phyloP scores from a whole-genome alignment of 1,140 invertebrate species.

The Hydropsyche tenuis region DNA sequence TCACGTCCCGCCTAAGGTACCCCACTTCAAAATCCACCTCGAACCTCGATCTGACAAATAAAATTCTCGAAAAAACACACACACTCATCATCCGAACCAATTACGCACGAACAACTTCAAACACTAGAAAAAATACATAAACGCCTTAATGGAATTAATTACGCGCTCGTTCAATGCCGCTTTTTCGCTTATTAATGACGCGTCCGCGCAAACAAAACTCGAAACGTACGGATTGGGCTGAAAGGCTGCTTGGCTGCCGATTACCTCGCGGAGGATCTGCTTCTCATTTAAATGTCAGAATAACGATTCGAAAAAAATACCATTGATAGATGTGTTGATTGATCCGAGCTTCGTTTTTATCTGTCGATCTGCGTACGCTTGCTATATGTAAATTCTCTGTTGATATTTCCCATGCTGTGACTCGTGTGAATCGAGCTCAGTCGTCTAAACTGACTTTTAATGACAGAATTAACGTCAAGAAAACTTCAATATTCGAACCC shows the following conservation, averaged over 20 bases:
- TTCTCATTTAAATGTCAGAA: slow-evolving; percentile 19
- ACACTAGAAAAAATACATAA: neutral
- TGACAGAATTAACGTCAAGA: slow-evolving; percentile 14
- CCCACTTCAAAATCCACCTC: slow-evolving; percentile 8
- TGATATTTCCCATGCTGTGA: neutral
- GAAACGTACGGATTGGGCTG: neutral
- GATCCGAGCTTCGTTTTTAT: slow-evolving; percentile 13
- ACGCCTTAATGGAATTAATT: neutral
- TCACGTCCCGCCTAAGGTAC: neutral
- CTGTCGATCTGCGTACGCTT: neutral
- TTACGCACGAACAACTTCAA: neutral
- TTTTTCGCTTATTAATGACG: neutral
- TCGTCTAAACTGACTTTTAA: slow-evolving; percentile 15
- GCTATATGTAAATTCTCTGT: neutral
- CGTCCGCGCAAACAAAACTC: neutral
- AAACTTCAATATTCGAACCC: slow-evolving; percentile 2
- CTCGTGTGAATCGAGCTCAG: slow-evolving; percentile 4
- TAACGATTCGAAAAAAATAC: slow-evolving; percentile 1
- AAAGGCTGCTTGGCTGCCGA: neutral
- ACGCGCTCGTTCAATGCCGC: slow-evolving; percentile 5
- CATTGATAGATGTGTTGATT: slow-evolving; percentile 17
- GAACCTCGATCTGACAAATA: neutral
- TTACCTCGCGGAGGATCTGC: neutral
- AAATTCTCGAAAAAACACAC: slow-evolving; percentile 6
- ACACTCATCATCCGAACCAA: neutral